phyloP scores from a whole-genome alignment of 2,113 vertebrate species.

The Hystrix brachyura region DNA sequence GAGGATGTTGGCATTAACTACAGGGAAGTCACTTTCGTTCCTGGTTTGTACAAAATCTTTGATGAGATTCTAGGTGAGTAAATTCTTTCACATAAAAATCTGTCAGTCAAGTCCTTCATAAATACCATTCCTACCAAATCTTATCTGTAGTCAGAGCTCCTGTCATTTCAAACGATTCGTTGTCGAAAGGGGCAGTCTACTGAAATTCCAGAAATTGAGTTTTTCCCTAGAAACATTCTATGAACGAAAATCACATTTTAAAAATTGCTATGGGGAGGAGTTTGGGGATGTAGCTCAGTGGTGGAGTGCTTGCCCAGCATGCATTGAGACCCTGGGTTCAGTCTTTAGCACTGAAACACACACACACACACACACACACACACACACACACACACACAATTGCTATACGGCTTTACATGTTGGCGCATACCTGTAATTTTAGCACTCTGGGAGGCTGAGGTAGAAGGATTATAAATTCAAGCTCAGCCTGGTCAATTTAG shows the following conservation, averaged over 20 bases:
- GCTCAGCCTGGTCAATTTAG: background rate
- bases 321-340: background rate
- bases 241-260: conserved; percentile 23
- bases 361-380: no score
- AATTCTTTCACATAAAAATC: conserved; percentile 45
- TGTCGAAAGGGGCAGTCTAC: background rate
- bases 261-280: background rate
- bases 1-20: conserved; percentile 93
- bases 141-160: background rate
- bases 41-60: conserved; percentile 99
- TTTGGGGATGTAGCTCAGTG: background rate
- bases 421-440: background rate
- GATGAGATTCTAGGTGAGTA: conserved; percentile 98
- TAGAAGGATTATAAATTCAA: background rate
- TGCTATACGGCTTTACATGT: background rate
- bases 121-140: background rate
- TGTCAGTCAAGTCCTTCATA: background rate
- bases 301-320: background rate
- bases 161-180: conserved; percentile 35
- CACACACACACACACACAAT: background rate
- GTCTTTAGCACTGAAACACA: background rate
- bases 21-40: conserved; percentile 96
- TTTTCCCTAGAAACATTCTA: conserved; percentile 27
- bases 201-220: conserved; percentile 16
- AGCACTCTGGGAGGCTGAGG: background rate